A percentile compares a stretch with the other conserved stretches of the same genome.
phyloP scores from a whole-genome alignment of 30 jellyfish, hydroid and myxozoan genomes.

The Catostylus mosaicus region DNA sequence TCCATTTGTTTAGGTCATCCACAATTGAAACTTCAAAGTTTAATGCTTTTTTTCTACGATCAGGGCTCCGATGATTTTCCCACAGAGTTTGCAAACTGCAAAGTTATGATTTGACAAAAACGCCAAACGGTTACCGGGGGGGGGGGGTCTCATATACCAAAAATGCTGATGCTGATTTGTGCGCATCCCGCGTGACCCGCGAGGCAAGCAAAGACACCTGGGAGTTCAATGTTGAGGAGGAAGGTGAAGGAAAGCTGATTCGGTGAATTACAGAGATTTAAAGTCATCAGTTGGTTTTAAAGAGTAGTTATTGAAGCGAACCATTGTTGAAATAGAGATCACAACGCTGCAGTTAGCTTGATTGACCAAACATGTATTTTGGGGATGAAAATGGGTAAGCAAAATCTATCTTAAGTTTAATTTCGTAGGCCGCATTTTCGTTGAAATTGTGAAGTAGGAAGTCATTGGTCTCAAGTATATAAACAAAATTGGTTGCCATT shows the following conservation, averaged over 20 bases:
- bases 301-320: too few species aligned
- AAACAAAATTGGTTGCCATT: neutral
- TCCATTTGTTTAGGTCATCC: too few species aligned
- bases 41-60: too few species aligned
- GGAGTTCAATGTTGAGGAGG: conserved; percentile 7
- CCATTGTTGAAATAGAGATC: too few species aligned
- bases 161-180: neutral
- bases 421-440: neutral
- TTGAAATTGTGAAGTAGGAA: neutral
- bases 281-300: too few species aligned
- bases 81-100: too few species aligned
- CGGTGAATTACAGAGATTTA: neutral
- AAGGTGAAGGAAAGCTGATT: neutral
- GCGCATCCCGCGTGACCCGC: conserved; percentile 28
- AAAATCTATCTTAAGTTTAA: neutral
- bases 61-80: too few species aligned
- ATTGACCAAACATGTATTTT: neutral
- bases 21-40: too few species aligned
- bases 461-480: neutral
- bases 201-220: conserved; percentile 39
- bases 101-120: too few species aligned
- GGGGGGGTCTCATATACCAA: too few species aligned
- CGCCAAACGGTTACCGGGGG: too few species aligned
- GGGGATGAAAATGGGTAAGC: conserved; percentile 61
- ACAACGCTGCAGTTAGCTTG: neutral